Percentiles rank a stretch among this genome's conserved stretches.
These are phyloP conservation scores for Martes martes DNA, from an alignment of 2,113 vertebrate species.

Conservation along the genomic window DNA sequence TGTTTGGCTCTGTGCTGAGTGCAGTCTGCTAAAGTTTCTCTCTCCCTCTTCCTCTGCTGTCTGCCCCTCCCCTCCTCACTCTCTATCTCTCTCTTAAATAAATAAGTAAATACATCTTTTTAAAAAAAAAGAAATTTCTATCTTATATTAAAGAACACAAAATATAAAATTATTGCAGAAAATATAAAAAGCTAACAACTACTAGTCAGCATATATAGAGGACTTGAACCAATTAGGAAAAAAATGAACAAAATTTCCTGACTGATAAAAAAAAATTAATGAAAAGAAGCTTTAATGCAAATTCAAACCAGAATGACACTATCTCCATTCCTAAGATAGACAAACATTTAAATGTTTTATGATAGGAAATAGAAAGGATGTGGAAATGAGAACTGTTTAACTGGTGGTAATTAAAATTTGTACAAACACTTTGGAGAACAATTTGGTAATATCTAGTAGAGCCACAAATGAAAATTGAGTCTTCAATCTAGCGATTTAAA, in stretches of 20 bases:
- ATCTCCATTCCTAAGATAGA: neutral
- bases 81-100: neutral
- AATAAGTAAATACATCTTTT: neutral
- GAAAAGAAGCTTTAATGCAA: neutral
- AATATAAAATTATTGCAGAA: neutral
- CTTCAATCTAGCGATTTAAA: neutral
- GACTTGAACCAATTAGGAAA: neutral
- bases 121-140: neutral
- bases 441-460: neutral
- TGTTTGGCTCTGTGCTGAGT: neutral
- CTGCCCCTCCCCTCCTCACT: neutral
- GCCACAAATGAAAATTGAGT: neutral
- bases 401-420: neutral
- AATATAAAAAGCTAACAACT: neutral
- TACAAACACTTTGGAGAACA: neutral
- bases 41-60: neutral
- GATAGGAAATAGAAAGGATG: neutral
- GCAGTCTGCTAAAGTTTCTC: neutral
- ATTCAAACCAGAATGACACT: neutral
- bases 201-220: neutral
- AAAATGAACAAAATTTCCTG: neutral
- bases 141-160: neutral
- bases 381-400: neutral
- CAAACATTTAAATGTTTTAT: neutral
- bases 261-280: neutral